These are phyloP conservation scores for Pogonomyrmex californicus DNA, from an alignment of 1,140 invertebrate species.

Conservation along the genomic window DNA sequence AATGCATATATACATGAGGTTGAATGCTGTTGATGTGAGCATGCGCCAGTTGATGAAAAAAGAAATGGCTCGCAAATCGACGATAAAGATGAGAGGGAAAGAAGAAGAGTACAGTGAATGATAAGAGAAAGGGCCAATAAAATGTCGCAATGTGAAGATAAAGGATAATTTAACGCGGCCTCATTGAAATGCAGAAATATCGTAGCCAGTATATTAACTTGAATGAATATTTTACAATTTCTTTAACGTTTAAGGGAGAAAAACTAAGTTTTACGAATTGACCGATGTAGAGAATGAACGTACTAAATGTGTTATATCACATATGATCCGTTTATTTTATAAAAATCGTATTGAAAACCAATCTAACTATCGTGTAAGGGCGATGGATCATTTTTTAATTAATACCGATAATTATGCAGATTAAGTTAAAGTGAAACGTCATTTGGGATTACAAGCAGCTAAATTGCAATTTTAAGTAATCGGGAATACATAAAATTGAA, in stretches of 20 bases:
- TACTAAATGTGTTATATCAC: not conserved
- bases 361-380: not conserved
- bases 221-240: not conserved
- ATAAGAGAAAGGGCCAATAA: conserved; percentile 4
- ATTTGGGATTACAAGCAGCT: not conserved
- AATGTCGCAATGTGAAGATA: conserved; percentile 13
- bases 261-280: conserved; percentile 6
- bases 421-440: not conserved
- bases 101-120: not conserved
- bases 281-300: not conserved
- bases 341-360: not conserved
- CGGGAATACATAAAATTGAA: not conserved
- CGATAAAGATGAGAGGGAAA: not conserved
- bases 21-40: conserved; percentile 75
- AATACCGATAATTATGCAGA: not conserved
- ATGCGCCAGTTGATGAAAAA: conserved; percentile 66
- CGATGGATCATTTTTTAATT: not conserved
- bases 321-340: not conserved
- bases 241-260: not conserved
- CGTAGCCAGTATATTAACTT: conserved; percentile 7
- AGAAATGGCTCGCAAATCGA: conserved; percentile 34
- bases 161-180: conserved; percentile 13
- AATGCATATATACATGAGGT: conserved; percentile 80
- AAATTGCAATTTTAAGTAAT: not conserved
- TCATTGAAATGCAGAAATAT: conserved; percentile 36